Evolutionary conservation across 2,113 vertebrate species (phyloP).

Genomic region (Aviceda subcristata): DNA sequence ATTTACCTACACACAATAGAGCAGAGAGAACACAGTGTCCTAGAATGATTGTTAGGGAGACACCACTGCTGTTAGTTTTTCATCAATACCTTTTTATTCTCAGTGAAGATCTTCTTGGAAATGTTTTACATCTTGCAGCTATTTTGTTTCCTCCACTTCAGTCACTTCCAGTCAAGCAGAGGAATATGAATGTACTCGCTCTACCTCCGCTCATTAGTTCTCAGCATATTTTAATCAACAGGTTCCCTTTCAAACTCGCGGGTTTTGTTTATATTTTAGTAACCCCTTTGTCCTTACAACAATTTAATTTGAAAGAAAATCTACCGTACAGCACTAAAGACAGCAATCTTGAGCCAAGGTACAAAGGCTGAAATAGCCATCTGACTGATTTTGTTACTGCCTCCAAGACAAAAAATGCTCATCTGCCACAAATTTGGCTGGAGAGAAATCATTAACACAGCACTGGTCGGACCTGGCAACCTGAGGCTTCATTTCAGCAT

Average conservation of each 20-base stretch:
- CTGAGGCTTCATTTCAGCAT: background rate
- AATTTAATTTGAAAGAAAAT: background rate
- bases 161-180: background rate
- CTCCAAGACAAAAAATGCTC: background rate
- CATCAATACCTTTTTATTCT: conserved; percentile 29
- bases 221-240: background rate
- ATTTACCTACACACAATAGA: background rate
- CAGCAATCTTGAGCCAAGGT: background rate
- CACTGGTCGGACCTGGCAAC: background rate
- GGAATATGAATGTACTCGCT: background rate
- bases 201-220: background rate
- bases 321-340: background rate
- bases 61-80: background rate
- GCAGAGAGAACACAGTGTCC: conserved; percentile 43
- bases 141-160: conserved; percentile 16
- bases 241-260: background rate
- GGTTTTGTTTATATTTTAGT: background rate
- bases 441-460: background rate
- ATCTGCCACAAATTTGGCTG: background rate
- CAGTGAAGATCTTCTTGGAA: conserved; percentile 27
- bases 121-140: background rate
- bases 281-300: background rate
- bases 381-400: background rate
- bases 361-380: background rate
- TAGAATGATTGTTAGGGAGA: background rate